Base-by-base conservation (phyloP, 2,888 invertebrate species). In the Drosophila prolongata region DNA sequence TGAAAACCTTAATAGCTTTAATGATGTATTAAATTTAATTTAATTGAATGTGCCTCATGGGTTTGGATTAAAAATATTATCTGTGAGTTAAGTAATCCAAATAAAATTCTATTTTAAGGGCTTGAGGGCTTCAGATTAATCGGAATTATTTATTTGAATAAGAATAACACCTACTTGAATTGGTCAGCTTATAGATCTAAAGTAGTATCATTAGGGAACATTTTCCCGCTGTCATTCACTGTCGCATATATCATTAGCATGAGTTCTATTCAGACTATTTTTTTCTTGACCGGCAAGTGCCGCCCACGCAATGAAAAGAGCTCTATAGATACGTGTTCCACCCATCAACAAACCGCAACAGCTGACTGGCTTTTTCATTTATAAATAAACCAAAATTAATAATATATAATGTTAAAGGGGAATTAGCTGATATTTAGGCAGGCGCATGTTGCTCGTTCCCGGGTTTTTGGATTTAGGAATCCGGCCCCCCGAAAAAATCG, bases 301-400 rank as follows among this genome's bases (percentile, higher is more conserved):
- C 78, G 54, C 79, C 79, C 74, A 74, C 80, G 49, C 55, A 16
- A 43, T 46, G 11, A 43, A 52, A 50, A 65, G 14, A 40, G 59
- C 46, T 42, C 30, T 14, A 30, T 37, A 65, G 61, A 46, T 75
- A 68, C 50, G 61, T 50, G 40, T 56, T 66, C 19, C 30, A n/a
- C 44, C 35, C 61, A 57, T 56, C 56, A 56, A 80, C 78, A 70
- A 75, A 67, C 62, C 80, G 19, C 77, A 81, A 84, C 81, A 84
- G 81, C 81, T 81, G 81, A 81, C 81, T 80, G 60, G 24, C 52
- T 59, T 65, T 59, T 60, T 65, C 64, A 71, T 77, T 82, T 81
- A 81, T 75, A 81, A 81, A 79, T 83, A 83, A 67, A 67, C 62
- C 27, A 27, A 58, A 56, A 58, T 61, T 66, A 66, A 64, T 60